Evolutionary conservation across 2,888 invertebrate species (phyloP).

Genomic region (Unio delphinus): DNA sequence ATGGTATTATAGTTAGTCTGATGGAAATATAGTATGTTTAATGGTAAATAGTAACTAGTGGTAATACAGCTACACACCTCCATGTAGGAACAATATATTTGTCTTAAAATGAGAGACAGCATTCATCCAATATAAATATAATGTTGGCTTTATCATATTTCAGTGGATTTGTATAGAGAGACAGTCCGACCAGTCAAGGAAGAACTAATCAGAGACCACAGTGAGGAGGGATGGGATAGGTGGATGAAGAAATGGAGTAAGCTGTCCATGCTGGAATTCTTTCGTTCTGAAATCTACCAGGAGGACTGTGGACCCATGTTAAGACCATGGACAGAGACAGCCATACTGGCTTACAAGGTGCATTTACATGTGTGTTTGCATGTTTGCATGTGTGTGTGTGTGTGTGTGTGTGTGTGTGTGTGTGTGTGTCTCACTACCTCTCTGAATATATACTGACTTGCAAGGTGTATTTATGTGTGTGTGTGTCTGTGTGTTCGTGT

Average conservation of each 20-base stretch:
- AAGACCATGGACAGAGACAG: slow-evolving; percentile 23
- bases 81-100: too few relatives aligned
- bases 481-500: too few relatives aligned
- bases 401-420: background rate
- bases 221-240: slow-evolving; percentile 12
- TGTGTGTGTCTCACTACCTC: too few relatives aligned
- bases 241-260: slow-evolving; percentile 25
- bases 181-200: slow-evolving; percentile 16
- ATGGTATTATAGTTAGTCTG: too few relatives aligned
- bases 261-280: slow-evolving; percentile 14
- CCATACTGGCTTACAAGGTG: slow-evolving; percentile 8
- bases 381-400: too few relatives aligned
- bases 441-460: too few relatives aligned
- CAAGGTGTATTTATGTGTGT: too few relatives aligned
- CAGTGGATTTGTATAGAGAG: slow-evolving; percentile 12
- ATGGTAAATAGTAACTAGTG: too few relatives aligned
- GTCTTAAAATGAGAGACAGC: too few relatives aligned
- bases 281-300: slow-evolving; percentile 6
- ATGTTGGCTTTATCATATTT: background rate
- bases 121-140: background rate
- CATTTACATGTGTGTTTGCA: background rate
- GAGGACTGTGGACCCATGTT: background rate
- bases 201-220: slow-evolving; percentile 7
- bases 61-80: too few relatives aligned
- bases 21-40: too few relatives aligned